Base-by-base conservation (phyloP, 2,888 invertebrate species). In the Tenthredo scrophulariae region DNA sequence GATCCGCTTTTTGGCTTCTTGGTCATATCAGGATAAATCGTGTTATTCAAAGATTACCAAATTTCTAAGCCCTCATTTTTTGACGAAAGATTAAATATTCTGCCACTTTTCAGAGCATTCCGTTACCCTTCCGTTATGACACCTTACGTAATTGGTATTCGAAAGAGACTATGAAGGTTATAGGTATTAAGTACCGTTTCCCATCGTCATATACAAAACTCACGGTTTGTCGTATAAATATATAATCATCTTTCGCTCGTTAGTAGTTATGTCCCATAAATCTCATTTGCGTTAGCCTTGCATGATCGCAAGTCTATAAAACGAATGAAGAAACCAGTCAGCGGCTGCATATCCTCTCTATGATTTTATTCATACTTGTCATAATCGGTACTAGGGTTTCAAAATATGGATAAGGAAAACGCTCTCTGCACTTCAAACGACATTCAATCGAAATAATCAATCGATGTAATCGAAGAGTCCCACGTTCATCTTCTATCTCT, bases 241-340 rank as follows among this genome's bases (percentile, higher is more conserved):
- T 46, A 37, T 18, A 72, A 72, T 72, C 40, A 72, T 72, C 40
- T 40, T 33, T 33, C 67, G 29, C 67, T 67, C 67, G 7, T 70
- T 70, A 70, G 70, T 70, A 37, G 70, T 70, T 70, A 70, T 70
- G n/a, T 75, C 46, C 26, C 46, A 46, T 75, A 26, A 75, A 75
- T 75, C 46, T 46, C 5, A 37, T n/a, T n/a, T n/a, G 26, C 75
- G 13, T 75, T 7, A 75, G 46, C 43, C 75, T 75, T 75, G 75
- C 26, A 46, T 46, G 46, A 75, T 43, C 46, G 75, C 75, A 75
- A 37, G n/a, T 46, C 43, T 22, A 46, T 43, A 46, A 75, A 75
- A 75, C 40, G 13, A 46, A 22, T 46, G 10, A 46, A 46, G 15
- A 40, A 26, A 26, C 22, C 5, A 15, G 46, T 43, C 75, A 13